Percentiles rank a stretch among this genome's conserved stretches.
Evolutionary conservation across 2,888 invertebrate species (phyloP).

Genomic region (Petrolisthes cinctipes): DNA sequence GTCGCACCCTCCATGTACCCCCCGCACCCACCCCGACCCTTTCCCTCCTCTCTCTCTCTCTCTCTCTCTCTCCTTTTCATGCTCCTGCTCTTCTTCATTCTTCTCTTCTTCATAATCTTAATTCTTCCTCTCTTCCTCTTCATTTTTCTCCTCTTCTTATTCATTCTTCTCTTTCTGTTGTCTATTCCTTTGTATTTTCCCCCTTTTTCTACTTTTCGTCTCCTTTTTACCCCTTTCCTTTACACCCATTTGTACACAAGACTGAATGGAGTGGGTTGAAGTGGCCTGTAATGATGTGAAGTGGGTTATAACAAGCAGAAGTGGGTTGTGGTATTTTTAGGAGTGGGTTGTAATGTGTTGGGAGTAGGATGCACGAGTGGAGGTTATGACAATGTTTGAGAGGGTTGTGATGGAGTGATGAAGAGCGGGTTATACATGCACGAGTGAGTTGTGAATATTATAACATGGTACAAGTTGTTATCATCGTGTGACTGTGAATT

Average conservation of each 20-base stretch:
- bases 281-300: too few species aligned
- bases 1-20: too few species aligned
- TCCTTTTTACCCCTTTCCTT: background rate
- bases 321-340: background rate
- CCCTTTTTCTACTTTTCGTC: background rate
- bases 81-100: too few species aligned
- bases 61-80: too few species aligned
- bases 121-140: too few species aligned
- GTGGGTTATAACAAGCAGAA: too few species aligned
- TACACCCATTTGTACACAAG: background rate
- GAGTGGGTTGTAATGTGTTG: background rate
- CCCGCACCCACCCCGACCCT: too few species aligned
- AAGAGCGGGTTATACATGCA: background rate
- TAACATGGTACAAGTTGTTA: too few species aligned
- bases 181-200: background rate
- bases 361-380: background rate
- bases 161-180: background rate
- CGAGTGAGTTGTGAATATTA: too few species aligned
- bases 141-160: background rate
- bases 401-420: background rate
- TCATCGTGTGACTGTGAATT: too few species aligned
- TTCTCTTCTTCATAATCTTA: background rate
- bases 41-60: too few species aligned
- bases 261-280: too few species aligned
- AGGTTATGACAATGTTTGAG: background rate